Base-by-base conservation (phyloP, 2,888 invertebrate genomes). In the Galerucella calmariensis region DNA sequence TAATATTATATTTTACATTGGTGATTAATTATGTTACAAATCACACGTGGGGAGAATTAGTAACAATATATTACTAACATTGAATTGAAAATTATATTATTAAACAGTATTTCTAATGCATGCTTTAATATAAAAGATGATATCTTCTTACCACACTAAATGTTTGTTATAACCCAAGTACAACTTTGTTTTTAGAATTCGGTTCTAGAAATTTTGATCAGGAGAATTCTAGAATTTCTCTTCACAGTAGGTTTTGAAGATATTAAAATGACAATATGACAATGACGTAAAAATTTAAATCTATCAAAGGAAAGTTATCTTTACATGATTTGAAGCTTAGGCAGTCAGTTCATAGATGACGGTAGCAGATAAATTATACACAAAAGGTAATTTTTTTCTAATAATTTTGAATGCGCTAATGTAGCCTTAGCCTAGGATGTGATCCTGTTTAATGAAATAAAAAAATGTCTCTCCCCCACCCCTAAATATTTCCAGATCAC, bases 41-140 rank as follows among this genome's bases (percentile, higher is more conserved):
- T 35, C 56, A 24, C 59, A 69, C 69, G 61, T 61, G 69, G 12
- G 27, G 16, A 59, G 59, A 59, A 27, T 59, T 68, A 46, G 14
- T 16, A 68, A 69, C n/a, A 69, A 67, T 35, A 35, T n/a, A n/a
- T n/a, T 8, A 35, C 35, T 63, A 12, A 61, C 27, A 35, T 41
- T 10, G 14, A 62, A 35, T 58, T 27, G 20, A 20, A 24, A 10
- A 16, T 62, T 14, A 6, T 62, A 59, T 51, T 51, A 51, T 51
- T 51, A 3, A 51, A 51, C 51, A n/a, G 51, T n/a, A 51, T 51
- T 6, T 2, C 14, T n/a, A 51, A 51, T 14, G 20, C 20, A 56
- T 56, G 9, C 56, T 16, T 56, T 20, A 56, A 56, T 20, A 56
- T 2, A 56, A 10, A 1, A 56, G 35, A 12, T 51, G 6, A n/a